These are phyloP conservation scores for Clytia hemisphaerica DNA, from an alignment of 30 jellyfish, hydroid and myxozoan genomes.

Conservation along the genomic window DNA sequence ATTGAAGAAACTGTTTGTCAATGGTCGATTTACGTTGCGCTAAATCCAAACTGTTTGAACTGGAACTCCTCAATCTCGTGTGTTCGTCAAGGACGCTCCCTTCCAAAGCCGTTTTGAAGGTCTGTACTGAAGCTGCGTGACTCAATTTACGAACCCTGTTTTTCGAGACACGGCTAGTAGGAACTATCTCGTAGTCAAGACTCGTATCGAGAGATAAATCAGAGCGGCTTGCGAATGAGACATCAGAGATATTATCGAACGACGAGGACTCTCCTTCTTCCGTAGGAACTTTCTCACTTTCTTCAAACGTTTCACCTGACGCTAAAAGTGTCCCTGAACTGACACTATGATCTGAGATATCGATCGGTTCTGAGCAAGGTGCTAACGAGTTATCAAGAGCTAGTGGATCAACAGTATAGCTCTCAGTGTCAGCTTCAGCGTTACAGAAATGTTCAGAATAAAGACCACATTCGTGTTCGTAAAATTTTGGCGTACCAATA, in stretches of 20 bases:
- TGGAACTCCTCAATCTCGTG: too few species aligned
- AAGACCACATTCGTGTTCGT: slow-evolving; percentile 91
- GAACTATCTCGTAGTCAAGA: slow-evolving; percentile 14
- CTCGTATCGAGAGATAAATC: slow-evolving; percentile 19
- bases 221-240: not conserved
- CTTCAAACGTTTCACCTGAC: slow-evolving; percentile 53
- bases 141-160: not conserved
- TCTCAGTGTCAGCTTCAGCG: slow-evolving; percentile 47
- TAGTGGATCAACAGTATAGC: not conserved
- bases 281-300: not conserved
- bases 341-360: slow-evolving; percentile 45
- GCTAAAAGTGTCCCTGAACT: slow-evolving; percentile 85
- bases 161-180: not conserved
- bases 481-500: too few species aligned
- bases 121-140: slow-evolving; percentile 55
- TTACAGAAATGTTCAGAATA: slow-evolving; percentile 48
- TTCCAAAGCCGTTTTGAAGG: slow-evolving; percentile 71
- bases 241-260: slow-evolving; percentile 43
- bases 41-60: too few species aligned
- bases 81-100: slow-evolving; percentile 34
- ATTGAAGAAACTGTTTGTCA: too few species aligned
- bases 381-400: slow-evolving; percentile 76
- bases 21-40: too few species aligned
- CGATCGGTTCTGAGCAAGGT: slow-evolving; percentile 42
- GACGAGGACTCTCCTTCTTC: slow-evolving; percentile 17